Base-by-base conservation (phyloP, 2,888 invertebrate genomes). In the Sialis lutaria region DNA sequence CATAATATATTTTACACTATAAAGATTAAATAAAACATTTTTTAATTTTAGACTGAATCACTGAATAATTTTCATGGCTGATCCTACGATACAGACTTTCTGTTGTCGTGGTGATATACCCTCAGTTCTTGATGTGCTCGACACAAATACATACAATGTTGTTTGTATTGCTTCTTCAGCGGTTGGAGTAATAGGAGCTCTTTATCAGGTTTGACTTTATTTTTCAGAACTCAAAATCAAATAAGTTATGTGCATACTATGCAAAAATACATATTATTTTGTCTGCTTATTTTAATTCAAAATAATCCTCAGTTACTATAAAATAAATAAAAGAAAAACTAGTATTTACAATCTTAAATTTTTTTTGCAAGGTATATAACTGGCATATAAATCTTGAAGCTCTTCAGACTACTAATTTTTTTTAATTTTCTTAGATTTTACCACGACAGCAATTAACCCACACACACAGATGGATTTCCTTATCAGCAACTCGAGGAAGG, bases 51-150 rank as follows among this genome's bases (percentile, higher is more conserved):
- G 22, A 22, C 22, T 22, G 22, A 22, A 22, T 22, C 22, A 22
- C 22, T 22, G 22, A 22, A 22, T 22, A 22, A 22, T 22, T 10
- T 56, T 49, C 51, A 83, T 83, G 86, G 82, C 85, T 34, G 86
- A 86, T 64, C 86, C 87, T 46, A 84, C 85, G 39, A 82, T 86
- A 56, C 86, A 87, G 69, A 85, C 84, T 9, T 83, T 85, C 62
- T 87, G 87, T 59, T 80, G 82, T 58, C 77, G 78, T 54, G 72
- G 76, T 57, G 71, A 70, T 49, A 73, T 75, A 50, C 77, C 79
- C 6, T 68, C 69, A 57, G 73, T 82, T 49, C 79, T 83, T 74
- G 67, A 73, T 52, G 79, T 81, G 64, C 84, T 86, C 58, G 78
- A 85, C 60, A 77, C 82, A 0, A 73, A 77, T 56, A 73, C 77